phyloP scores from a whole-genome alignment of 2,797 vertebrate species.

The Pteronotus mesoamericanus region DNA sequence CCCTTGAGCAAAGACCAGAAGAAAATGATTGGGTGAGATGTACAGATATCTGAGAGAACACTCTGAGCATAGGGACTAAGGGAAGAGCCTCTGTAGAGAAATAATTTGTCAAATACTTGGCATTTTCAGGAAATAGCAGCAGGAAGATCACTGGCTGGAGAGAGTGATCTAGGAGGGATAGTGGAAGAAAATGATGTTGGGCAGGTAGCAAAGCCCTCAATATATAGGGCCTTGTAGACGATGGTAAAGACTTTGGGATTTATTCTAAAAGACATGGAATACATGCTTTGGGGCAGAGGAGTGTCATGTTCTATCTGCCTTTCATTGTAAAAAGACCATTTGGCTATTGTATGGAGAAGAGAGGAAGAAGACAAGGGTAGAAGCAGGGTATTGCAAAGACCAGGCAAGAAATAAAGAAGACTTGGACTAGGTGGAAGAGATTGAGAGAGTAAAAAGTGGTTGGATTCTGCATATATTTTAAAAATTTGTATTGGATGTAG shows the following conservation, averaged over 20 bases:
- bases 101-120: neutral
- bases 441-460: neutral
- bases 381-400: neutral
- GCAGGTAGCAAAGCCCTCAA: neutral
- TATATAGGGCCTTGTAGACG: neutral
- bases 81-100: neutral
- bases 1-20: neutral
- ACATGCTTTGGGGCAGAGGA: neutral
- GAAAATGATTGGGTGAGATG: neutral
- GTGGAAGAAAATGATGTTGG: neutral
- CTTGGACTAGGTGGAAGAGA: neutral
- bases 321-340: neutral
- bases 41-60: neutral
- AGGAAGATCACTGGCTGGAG: neutral
- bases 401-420: neutral
- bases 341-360: neutral
- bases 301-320: neutral
- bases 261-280: neutral
- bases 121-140: neutral
- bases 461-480: neutral
- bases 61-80: neutral
- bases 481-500: neutral
- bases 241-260: neutral
- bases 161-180: neutral
- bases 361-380: neutral